Evolutionary conservation across 1,140 invertebrate genomes (phyloP), one percentile per base, ranked within the genome.

Genomic region (Chionoecetes opilio): DNA sequence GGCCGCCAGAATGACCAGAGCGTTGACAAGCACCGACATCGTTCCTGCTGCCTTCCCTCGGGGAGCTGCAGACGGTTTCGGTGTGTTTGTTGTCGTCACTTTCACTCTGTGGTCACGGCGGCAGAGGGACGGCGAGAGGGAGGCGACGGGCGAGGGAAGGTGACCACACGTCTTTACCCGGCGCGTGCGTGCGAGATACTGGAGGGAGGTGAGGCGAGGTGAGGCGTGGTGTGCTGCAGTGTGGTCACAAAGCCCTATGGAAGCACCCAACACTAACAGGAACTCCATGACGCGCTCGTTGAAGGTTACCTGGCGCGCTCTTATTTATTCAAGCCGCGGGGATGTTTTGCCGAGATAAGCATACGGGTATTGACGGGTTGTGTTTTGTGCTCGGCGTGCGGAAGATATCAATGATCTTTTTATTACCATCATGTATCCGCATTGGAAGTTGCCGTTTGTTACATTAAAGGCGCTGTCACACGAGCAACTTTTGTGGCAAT

Each of bases 31-130:
- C 63, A 21, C n/a, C 63, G 63, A n/a, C 63, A 75, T 75, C 63
- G 63, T 26, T 75, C 11, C 11, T 75, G 63, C 63, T 75, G 63
- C 21, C 11, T 8, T 75, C n/a, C n/a, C 63, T 75, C 21, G 63
- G n/a, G 63, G 63, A 6, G 63, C 63, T 75, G 63, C 63, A 75
- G 63, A 75, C 63, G 26, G 21, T 11, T 21, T 75, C 63, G 63
- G 6, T n/a, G 63, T n/a, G 26, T 11, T 8, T 1, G 26, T 75
- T 6, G 63, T 75, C 63, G 21, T 75, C 63, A 75, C 63, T 75
- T 75, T 75, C 63, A 75, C 63, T 75, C 63, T 75, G 63, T n/a
- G 63, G 63, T 75, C 63, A 75, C 63, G 63, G 63, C 21, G 63
- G 63, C 21, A 75, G 63, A n/a, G n/a, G 63, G 63, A 75, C 63